A percentile compares a stretch with the other conserved stretches of the same genome.
phyloP scores from a whole-genome alignment of 1,140 invertebrate genomes.

The Drosophila orena region DNA sequence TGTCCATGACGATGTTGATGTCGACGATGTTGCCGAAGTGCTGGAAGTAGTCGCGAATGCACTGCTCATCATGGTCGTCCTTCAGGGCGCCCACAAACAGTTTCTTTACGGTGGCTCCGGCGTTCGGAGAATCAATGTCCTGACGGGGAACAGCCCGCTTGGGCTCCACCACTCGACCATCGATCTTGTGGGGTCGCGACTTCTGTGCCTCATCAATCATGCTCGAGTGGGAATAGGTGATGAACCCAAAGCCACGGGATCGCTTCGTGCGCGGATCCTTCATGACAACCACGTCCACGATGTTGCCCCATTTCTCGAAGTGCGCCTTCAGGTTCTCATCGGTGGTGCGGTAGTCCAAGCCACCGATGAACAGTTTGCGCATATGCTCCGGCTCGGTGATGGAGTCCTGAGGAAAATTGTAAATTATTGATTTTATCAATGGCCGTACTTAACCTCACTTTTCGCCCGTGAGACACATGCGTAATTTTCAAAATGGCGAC shows the following conservation, averaged over 20 bases:
- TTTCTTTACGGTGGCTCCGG: slow-evolving; percentile 97
- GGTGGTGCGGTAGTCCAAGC: slow-evolving; percentile 97
- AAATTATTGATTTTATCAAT: slow-evolving; percentile 61
- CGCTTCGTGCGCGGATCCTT: slow-evolving; percentile 97
- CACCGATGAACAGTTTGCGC: slow-evolving; percentile 98
- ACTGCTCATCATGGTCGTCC: slow-evolving; percentile 95
- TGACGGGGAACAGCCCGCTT: slow-evolving; percentile 98
- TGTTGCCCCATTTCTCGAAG: slow-evolving; percentile 98
- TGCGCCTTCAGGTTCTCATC: slow-evolving; percentile 97
- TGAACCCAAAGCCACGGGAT: slow-evolving; percentile 98
- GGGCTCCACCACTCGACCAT: slow-evolving; percentile 95
- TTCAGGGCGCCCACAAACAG: slow-evolving; percentile 96
- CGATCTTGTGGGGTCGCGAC: slow-evolving; percentile 90
- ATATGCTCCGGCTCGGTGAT: slow-evolving; percentile 95
- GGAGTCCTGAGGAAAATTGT: slow-evolving; percentile 60
- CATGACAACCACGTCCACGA: slow-evolving; percentile 99
- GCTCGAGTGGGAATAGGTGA: slow-evolving; percentile 95
- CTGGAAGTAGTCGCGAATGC: slow-evolving; percentile 93
- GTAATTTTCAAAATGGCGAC: slow-evolving; percentile 81
- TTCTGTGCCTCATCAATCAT: slow-evolving; percentile 98
- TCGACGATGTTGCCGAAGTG: slow-evolving; percentile 93
- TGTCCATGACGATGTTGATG: slow-evolving; percentile 95
- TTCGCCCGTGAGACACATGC: slow-evolving; percentile 58
- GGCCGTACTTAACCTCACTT: slow-evolving; percentile 52
- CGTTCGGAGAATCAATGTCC: slow-evolving; percentile 95